Percentiles rank a stretch among this genome's conserved stretches.
phyloP scores from a whole-genome alignment of 2,113 vertebrate species.

The Menidia beryllina region DNA sequence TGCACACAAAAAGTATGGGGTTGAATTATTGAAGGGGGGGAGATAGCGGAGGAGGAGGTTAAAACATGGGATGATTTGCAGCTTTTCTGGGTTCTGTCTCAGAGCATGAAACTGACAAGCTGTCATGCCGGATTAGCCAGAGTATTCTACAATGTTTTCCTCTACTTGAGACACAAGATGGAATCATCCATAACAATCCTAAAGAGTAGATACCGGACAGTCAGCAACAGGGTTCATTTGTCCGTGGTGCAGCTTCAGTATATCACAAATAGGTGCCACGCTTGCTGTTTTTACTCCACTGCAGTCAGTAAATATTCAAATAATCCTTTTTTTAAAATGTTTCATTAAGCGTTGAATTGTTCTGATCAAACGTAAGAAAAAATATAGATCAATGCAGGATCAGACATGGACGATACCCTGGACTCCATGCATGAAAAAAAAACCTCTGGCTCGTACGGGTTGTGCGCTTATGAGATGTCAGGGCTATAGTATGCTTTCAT shows the following conservation, averaged over 20 bases:
- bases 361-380: background rate
- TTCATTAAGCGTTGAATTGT: background rate
- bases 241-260: slow-evolving; percentile 48
- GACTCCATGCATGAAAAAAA: slow-evolving; percentile 21
- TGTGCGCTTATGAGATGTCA: slow-evolving; percentile 51
- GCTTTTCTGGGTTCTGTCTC: slow-evolving; percentile 74
- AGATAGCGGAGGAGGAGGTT: slow-evolving; percentile 36
- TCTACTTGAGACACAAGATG: slow-evolving; percentile 58
- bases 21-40: slow-evolving; percentile 6
- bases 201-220: slow-evolving; percentile 33
- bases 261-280: slow-evolving; percentile 23
- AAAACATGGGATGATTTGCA: slow-evolving; percentile 67
- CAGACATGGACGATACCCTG: background rate
- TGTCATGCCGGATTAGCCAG: slow-evolving; percentile 74
- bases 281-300: slow-evolving; percentile 33
- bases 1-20: slow-evolving; percentile 37
- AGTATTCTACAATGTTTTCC: slow-evolving; percentile 69
- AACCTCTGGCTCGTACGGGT: slow-evolving; percentile 28
- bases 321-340: slow-evolving; percentile 21
- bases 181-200: slow-evolving; percentile 56
- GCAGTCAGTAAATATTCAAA: slow-evolving; percentile 6
- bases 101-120: slow-evolving; percentile 70
- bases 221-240: slow-evolving; percentile 50
- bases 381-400: background rate
- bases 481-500: slow-evolving; percentile 70